Conservation (phyloP, 1,140 invertebrate genomes). For the Planococcus citri region DNA sequence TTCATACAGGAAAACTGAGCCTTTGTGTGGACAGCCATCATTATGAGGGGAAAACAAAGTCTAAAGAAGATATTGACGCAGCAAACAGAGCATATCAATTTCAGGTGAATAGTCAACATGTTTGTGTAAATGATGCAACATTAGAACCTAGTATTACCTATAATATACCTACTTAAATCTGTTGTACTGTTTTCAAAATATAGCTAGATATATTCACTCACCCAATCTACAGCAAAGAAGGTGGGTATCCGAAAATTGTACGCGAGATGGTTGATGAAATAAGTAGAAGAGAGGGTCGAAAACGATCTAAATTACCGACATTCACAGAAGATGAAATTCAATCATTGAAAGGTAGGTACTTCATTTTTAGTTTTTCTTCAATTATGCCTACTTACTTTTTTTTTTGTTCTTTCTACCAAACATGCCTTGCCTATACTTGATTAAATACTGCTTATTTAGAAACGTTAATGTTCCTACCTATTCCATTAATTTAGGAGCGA, state of each 20-base stretch:
- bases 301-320: conserved; percentile 37
- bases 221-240: conserved; percentile 38
- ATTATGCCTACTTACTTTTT: neutral
- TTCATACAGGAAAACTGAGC: conserved; percentile 36
- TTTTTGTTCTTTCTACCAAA: neutral
- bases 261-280: conserved; percentile 35
- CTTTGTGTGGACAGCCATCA: conserved; percentile 39
- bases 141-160: neutral
- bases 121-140: too few species aligned
- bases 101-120: conserved; percentile 29
- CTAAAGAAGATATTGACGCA: conserved; percentile 35
- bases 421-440: neutral
- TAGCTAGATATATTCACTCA: conserved; percentile 34
- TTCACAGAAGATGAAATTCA: conserved; percentile 37
- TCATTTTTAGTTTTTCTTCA: neutral
- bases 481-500: conserved; percentile 27
- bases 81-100: conserved; percentile 38
- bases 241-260: conserved; percentile 42
- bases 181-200: neutral
- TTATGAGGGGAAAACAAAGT: conserved; percentile 35
- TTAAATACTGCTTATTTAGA: neutral
- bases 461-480: neutral
- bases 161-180: neutral
- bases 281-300: conserved; percentile 35
- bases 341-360: conserved; percentile 34